These are phyloP conservation scores for Caenorhabditis tropicalis DNA, from an alignment of 1,140 invertebrate genomes.

Conservation along the genomic window DNA sequence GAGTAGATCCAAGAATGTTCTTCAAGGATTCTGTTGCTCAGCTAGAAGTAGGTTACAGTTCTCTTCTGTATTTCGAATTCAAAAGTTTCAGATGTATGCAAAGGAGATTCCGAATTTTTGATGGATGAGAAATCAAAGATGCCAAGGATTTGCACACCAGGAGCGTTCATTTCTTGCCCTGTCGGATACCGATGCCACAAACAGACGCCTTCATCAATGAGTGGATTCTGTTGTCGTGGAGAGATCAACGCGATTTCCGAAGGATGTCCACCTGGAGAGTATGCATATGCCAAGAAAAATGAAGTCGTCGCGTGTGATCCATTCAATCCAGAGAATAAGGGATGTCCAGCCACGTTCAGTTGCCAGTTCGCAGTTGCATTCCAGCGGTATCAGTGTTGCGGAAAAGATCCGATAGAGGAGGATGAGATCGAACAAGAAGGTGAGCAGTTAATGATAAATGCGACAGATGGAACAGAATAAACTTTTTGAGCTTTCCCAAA, in stretches of 20 bases:
- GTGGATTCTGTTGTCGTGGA: constrained; percentile 69
- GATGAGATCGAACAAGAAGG: constrained; percentile 59
- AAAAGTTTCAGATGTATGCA: constrained; percentile 65
- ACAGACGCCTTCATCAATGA: constrained; percentile 26
- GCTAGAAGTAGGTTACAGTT: constrained; percentile 45
- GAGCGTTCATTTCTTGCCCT: constrained; percentile 65
- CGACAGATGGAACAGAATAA: too few relatives aligned
- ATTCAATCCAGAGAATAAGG: constrained; percentile 64
- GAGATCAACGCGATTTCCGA: constrained; percentile 57
- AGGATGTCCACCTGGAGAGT: constrained; percentile 58
- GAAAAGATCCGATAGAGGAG: constrained; percentile 66
- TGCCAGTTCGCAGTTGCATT: constrained; percentile 65
- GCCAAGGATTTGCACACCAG: constrained; percentile 67
- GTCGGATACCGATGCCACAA: constrained; percentile 63
- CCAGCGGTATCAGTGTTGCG: constrained; percentile 69
- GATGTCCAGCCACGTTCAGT: constrained; percentile 60
- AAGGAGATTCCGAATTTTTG: constrained; percentile 64
- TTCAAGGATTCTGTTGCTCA: constrained; percentile 69
- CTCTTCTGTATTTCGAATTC: neutral
- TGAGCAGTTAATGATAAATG: neutral
- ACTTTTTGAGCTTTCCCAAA: too few relatives aligned
- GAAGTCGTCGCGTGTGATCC: constrained; percentile 67
- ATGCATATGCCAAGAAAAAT: constrained; percentile 61
- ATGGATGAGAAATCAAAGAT: constrained; percentile 69
- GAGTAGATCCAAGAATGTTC: constrained; percentile 45